phyloP scores from a whole-genome alignment of 2,797 vertebrate genomes.

The Enteromius fasciolatus region DNA sequence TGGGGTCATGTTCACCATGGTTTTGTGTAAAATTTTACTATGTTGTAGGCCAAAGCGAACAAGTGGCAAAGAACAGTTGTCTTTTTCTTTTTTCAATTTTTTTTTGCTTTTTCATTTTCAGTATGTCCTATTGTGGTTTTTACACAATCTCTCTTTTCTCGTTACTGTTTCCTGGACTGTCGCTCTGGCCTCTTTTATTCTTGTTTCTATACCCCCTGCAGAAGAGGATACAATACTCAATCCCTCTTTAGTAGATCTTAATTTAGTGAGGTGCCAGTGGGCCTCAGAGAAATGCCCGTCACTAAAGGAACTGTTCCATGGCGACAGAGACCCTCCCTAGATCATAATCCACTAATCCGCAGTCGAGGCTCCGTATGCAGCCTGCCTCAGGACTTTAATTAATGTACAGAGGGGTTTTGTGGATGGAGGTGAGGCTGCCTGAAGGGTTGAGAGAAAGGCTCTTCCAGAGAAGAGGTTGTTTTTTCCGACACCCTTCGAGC shows the following conservation, averaged over 20 bases:
- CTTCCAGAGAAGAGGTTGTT: constrained; percentile 22
- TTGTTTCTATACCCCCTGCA: constrained; percentile 35
- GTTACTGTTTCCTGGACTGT: constrained; percentile 21
- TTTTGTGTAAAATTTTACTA: background rate
- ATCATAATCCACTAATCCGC: constrained; percentile 99
- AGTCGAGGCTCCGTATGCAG: constrained; percentile 88
- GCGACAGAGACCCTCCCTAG: constrained; percentile 80
- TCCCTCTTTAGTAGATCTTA: constrained; percentile 50
- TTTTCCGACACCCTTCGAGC: constrained; percentile 46
- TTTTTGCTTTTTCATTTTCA: background rate
- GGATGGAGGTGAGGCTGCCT: constrained; percentile 48
- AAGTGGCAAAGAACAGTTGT: background rate
- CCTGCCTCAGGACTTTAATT: constrained; percentile 95
- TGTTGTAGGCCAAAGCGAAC: background rate
- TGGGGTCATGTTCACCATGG: background rate
- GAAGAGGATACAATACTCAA: constrained; percentile 41
- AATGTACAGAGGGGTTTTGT: constrained; percentile 76
- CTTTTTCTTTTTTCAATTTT: too few species aligned
- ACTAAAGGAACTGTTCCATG: constrained; percentile 89
- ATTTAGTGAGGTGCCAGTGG: constrained; percentile 81
- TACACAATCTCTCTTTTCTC: constrained; percentile 54
- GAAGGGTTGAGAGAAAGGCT: constrained; percentile 52
- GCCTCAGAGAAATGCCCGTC: constrained; percentile 83
- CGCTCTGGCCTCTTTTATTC: constrained; percentile 32
- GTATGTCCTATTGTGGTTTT: constrained; percentile 62